Conservation (phyloP, 1,140 invertebrate species). For the Eueides isabella region DNA sequence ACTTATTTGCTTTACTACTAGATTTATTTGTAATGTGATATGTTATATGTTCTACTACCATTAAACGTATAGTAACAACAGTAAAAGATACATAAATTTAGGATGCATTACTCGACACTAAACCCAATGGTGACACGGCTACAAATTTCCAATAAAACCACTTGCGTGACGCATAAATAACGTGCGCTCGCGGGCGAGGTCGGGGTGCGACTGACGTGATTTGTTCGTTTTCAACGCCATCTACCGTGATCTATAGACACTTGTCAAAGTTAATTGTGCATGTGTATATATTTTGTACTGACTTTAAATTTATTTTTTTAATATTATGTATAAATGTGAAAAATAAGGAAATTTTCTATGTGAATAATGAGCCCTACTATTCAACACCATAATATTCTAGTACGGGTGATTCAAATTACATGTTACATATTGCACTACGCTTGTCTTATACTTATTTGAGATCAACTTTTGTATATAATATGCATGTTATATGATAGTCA, state of each 20-base stretch:
- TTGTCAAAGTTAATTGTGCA: conserved; percentile 3
- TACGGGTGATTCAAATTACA: too few relatives aligned
- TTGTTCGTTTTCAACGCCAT: conserved; percentile 38
- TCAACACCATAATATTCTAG: too few relatives aligned
- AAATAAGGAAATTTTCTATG: too few relatives aligned
- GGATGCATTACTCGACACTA: conserved; percentile 27
- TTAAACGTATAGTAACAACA: conserved; percentile 9
- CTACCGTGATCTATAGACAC: conserved; percentile 36
- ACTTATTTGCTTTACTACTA: not conserved
- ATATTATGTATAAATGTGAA: too few relatives aligned
- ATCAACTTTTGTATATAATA: too few relatives aligned
- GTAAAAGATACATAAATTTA: conserved; percentile 28
- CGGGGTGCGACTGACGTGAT: conserved; percentile 31
- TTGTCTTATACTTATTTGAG: too few relatives aligned
- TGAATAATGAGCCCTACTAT: too few relatives aligned
- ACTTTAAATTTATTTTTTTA: too few relatives aligned
- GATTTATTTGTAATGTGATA: not conserved
- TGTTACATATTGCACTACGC: too few relatives aligned
- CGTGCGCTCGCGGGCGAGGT: conserved; percentile 31
- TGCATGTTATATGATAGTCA: too few relatives aligned
- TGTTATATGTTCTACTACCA: not conserved
- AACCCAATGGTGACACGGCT: conserved; percentile 34
- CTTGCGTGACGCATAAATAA: conserved; percentile 37
- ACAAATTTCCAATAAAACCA: conserved; percentile 36
- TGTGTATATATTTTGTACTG: not conserved